Evolutionary conservation across 1,140 invertebrate genomes (phyloP).

Genomic region (Tigriopus japonicus): DNA sequence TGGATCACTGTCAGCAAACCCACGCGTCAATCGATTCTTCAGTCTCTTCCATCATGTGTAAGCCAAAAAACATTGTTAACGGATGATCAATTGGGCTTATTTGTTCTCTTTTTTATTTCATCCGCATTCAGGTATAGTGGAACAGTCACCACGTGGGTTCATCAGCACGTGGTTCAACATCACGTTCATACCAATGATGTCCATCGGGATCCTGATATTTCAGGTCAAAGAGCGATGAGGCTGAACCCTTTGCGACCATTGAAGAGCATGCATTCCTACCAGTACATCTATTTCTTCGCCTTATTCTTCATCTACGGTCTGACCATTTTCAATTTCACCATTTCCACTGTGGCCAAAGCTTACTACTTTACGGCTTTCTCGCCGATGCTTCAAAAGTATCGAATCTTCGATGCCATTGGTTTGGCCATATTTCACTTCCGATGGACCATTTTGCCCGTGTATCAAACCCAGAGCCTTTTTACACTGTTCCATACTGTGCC

Average conservation of each 20-base stretch:
- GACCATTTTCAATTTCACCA: neutral
- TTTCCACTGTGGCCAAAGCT: neutral
- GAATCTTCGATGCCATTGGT: neutral
- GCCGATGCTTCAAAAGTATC: neutral
- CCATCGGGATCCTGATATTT: conserved; percentile 10
- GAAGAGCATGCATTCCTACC: neutral
- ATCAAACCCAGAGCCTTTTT: neutral
- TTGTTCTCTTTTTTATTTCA: no score
- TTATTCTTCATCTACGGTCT: conserved; percentile 11
- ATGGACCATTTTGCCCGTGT: neutral
- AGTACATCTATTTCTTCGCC: conserved; percentile 10
- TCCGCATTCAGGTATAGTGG: neutral
- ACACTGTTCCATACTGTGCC: neutral
- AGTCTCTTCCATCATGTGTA: no score
- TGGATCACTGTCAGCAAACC: no score
- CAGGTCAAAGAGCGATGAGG: neutral
- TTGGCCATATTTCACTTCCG: neutral
- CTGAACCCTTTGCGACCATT: conserved; percentile 1
- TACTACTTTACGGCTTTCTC: neutral
- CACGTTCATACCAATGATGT: conserved; percentile 14
- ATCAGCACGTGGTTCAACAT: conserved; percentile 13
- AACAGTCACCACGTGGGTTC: conserved; percentile 8
- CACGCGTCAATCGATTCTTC: no score
- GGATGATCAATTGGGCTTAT: no score
- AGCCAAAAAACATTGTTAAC: no score